Percentiles rank a stretch among this genome's conserved stretches.
These are phyloP conservation scores for Popillia japonica DNA, from an alignment of 1,140 invertebrate genomes.

Conservation along the genomic window DNA sequence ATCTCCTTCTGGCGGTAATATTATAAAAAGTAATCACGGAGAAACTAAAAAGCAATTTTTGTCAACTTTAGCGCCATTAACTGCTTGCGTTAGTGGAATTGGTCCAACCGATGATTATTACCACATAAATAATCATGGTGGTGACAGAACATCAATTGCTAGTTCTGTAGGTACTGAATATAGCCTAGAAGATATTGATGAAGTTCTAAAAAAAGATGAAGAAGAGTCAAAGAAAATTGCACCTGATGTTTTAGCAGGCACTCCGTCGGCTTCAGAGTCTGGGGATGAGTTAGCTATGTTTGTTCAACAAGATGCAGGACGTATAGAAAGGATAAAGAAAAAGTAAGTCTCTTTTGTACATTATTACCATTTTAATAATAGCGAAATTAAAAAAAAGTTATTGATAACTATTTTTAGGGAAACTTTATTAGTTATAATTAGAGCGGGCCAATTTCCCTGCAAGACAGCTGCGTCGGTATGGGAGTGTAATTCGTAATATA, in stretches of 20 bases:
- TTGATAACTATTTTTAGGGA: too few species aligned
- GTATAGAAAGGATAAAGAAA: slow-evolving; percentile 82
- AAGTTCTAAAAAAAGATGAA: slow-evolving; percentile 62
- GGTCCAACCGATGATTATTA: slow-evolving; percentile 75
- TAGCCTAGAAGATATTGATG: slow-evolving; percentile 73
- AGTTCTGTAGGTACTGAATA: slow-evolving; percentile 66
- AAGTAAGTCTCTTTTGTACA: slow-evolving; percentile 55
- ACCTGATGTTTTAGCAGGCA: slow-evolving; percentile 81
- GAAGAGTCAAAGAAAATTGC: slow-evolving; percentile 63
- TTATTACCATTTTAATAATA: too few species aligned
- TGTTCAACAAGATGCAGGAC: slow-evolving; percentile 80
- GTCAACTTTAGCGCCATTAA: slow-evolving; percentile 76
- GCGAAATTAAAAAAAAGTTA: too few species aligned
- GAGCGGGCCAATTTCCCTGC: too few species aligned
- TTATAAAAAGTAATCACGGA: slow-evolving; percentile 56
- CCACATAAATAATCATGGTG: slow-evolving; percentile 60
- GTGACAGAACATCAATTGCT: slow-evolving; percentile 63
- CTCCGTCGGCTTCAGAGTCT: slow-evolving; percentile 62
- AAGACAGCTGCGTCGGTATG: too few species aligned
- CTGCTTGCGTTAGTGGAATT: slow-evolving; percentile 72
- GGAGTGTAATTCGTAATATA: too few species aligned
- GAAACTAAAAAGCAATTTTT: slow-evolving; percentile 76
- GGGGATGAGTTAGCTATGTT: slow-evolving; percentile 83
- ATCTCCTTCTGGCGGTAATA: slow-evolving; percentile 41
- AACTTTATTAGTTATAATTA: too few species aligned